These are phyloP conservation scores for Crypturellus tataupa DNA, from an alignment of 2,797 vertebrate species.

Conservation along the genomic window DNA sequence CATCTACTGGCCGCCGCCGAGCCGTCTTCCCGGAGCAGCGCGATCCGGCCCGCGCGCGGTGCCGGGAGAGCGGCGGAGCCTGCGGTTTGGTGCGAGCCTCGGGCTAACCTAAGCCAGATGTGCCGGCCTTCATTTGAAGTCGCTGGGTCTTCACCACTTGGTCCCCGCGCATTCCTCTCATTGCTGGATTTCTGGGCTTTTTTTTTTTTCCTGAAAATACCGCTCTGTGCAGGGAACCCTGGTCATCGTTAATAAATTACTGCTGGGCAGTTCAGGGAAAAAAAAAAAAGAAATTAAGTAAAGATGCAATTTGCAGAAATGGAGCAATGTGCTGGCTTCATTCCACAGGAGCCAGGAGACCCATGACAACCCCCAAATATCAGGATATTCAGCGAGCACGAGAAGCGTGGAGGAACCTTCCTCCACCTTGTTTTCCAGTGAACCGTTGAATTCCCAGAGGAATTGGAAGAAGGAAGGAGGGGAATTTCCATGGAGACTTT, in stretches of 20 bases:
- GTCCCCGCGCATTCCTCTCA: slow-evolving; percentile 37
- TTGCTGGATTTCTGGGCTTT: slow-evolving; percentile 5
- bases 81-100: slow-evolving; percentile 69
- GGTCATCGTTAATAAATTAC: background rate
- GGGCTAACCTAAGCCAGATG: slow-evolving; percentile 74
- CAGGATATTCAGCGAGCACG: background rate
- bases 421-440: background rate
- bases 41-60: slow-evolving; percentile 2
- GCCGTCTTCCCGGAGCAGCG: background rate
- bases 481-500: background rate
- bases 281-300: background rate
- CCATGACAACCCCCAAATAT: background rate
- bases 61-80: slow-evolving; percentile 48
- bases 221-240: slow-evolving; percentile 44
- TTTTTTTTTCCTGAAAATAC: slow-evolving; percentile 40
- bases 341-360: background rate
- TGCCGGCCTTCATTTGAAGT: slow-evolving; percentile 20
- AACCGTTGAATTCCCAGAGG: background rate
- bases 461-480: background rate
- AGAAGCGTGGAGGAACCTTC: background rate
- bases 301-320: background rate
- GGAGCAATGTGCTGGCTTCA: fast-evolving
- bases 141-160: background rate
- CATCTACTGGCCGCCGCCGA: background rate
- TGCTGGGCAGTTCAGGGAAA: background rate